Evolutionary conservation across 1,140 invertebrate genomes (phyloP).

Genomic region (Thaumetopoea pityocampa): DNA sequence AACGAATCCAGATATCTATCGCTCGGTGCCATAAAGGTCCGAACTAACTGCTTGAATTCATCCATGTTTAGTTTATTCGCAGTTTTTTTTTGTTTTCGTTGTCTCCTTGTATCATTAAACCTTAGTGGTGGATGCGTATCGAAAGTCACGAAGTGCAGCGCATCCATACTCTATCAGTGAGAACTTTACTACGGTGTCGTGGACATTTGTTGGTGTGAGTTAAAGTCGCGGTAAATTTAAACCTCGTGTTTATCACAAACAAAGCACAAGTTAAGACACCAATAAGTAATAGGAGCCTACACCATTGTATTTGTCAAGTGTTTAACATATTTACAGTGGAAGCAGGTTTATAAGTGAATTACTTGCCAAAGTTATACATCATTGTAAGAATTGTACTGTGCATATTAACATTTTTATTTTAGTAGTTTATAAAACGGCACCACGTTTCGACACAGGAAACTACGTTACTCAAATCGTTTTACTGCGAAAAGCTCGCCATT

Average conservation of each 20-base stretch:
- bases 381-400: background rate
- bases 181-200: conserved; percentile 10
- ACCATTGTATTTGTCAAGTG: background rate
- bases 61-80: conserved; percentile 22
- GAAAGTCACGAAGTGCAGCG: conserved; percentile 13
- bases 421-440: conserved; percentile 34
- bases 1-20: conserved; percentile 38
- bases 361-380: conserved; percentile 1
- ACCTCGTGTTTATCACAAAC: background rate
- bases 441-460: conserved; percentile 69
- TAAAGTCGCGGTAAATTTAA: conserved; percentile 23
- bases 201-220: conserved; percentile 26
- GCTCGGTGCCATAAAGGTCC: conserved; percentile 37
- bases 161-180: conserved; percentile 17
- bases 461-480: conserved; percentile 59
- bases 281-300: background rate
- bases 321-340: conserved; percentile 3
- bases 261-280: background rate
- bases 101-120: conserved; percentile 13
- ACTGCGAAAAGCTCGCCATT: conserved; percentile 48
- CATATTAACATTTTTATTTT: conserved; percentile 4
- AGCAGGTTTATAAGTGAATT: conserved; percentile 1
- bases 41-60: conserved; percentile 13
- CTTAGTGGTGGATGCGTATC: conserved; percentile 11
- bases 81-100: conserved; percentile 12